Evolutionary conservation across 2,113 vertebrate species (phyloP), one percentile per base, ranked within the genome.

Genomic region (Eurystomus gularis): DNA sequence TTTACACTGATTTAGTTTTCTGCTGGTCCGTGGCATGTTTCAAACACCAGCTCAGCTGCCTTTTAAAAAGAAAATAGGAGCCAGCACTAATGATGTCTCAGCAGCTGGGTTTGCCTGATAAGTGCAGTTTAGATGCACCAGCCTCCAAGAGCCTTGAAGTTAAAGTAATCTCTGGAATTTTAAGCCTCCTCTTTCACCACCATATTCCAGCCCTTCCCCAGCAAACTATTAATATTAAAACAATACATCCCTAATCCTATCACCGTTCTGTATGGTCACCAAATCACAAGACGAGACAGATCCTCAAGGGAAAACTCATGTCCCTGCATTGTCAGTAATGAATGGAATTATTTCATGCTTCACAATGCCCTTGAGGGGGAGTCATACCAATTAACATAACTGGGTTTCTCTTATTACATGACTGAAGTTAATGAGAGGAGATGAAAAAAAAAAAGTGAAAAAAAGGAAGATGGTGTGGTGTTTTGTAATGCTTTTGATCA

Each of bases 321-420:
- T 81, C 95, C 77, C 80, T 88, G 73, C 57, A 78, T 82, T 93
- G 86, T 92, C 83, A 91, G 72, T 95, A 95, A 92, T 87, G 80
- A 95, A 84, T 93, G 77, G 73, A 96, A 91, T 92, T 95, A 95
- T 95, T 95, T 95, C 73, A 49, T 92, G 82, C 88, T 93, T 94
- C 86, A 82, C 52, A 93, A 93, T 93, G 77, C 95, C 86, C 94
- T 93, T 93, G 94, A 81, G 86, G 64, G 49, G 17, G 44, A 95
- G 76, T 97, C 72, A 65, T 94, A 82, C 70, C 83, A 96, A 96
- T 96, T 96, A 97, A 73, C 61, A 71, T 83, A 92, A 90, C 72
- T 86, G 69, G 35, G 65, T 35, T 96, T 92, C 94, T 86, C 83
- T 95, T 94, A 84, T 95, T 93, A 78, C 69, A 86, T 69, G 83